phyloP scores from a whole-genome alignment of 2,797 vertebrate genomes.

The Thaleichthys pacificus region DNA sequence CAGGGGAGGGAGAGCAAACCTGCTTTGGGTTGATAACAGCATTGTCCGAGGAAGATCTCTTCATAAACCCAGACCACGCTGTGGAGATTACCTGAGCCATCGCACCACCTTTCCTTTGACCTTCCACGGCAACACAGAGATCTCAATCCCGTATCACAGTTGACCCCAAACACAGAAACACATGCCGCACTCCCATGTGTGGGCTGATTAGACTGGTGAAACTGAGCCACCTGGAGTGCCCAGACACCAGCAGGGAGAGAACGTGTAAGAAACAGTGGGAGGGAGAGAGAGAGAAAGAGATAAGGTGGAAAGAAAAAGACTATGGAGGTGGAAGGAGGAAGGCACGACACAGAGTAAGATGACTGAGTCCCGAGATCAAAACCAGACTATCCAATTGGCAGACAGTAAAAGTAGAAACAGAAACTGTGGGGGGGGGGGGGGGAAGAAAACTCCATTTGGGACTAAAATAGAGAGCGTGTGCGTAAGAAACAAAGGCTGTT shows the following conservation, averaged over 20 bases:
- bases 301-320: background rate
- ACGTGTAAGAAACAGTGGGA: constrained; percentile 18
- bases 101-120: constrained; percentile 19
- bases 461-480: background rate
- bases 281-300: background rate
- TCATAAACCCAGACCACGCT: constrained; percentile 16
- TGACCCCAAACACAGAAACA: constrained; percentile 38
- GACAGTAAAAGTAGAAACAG: background rate
- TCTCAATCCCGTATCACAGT: constrained; percentile 1
- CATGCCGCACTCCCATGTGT: constrained; percentile 25
- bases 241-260: constrained; percentile 27
- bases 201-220: constrained; percentile 34
- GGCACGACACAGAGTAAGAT: constrained; percentile 26
- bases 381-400: background rate
- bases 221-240: constrained; percentile 43
- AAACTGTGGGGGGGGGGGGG: constrained; percentile 9
- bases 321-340: background rate
- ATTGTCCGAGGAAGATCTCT: constrained; percentile 15
- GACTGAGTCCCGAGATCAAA: background rate
- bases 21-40: constrained; percentile 14
- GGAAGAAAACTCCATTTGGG: too few species aligned
- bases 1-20: constrained; percentile 17
- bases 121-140: constrained; percentile 24
- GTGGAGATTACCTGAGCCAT: constrained; percentile 13
- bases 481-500: constrained; percentile 41